phyloP scores from a whole-genome alignment of 2,888 invertebrate species.

The Volucella bombylans region DNA sequence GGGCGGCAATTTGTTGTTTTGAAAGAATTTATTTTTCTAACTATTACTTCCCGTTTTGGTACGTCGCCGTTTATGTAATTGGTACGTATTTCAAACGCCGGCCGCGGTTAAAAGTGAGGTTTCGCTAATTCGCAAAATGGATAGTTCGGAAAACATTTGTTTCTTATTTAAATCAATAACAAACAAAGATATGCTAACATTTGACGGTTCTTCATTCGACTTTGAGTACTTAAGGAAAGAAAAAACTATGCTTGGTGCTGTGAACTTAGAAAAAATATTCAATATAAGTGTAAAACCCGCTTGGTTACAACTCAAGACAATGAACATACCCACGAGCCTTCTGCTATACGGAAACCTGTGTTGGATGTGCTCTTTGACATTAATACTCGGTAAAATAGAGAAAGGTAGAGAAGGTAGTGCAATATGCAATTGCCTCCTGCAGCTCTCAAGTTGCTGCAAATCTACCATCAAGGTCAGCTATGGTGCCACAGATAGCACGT shows the following conservation, averaged over 20 bases:
- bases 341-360: conserved; percentile 2
- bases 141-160: background rate
- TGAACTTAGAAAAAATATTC: conserved; percentile 20
- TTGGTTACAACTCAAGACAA: background rate
- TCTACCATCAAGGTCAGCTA: background rate
- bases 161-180: conserved; percentile 17
- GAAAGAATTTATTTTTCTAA: background rate
- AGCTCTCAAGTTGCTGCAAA: conserved; percentile 7
- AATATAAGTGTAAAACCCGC: conserved; percentile 8
- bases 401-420: no score
- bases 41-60: background rate
- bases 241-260: conserved; percentile 14
- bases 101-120: background rate
- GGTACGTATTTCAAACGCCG: no score
- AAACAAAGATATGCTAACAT: background rate
- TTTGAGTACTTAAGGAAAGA: background rate
- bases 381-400: no score
- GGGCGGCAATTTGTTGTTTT: background rate
- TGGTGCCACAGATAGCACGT: conserved; percentile 2
- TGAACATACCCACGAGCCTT: background rate
- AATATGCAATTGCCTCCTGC: no score
- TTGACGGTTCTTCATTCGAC: conserved; percentile 1
- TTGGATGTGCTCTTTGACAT: conserved; percentile 1
- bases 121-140: background rate
- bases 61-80: background rate